Evolutionary conservation across 1,140 invertebrate genomes (phyloP), one percentile per base, ranked within the genome.

Genomic region (Panagrolaimus sp.): DNA sequence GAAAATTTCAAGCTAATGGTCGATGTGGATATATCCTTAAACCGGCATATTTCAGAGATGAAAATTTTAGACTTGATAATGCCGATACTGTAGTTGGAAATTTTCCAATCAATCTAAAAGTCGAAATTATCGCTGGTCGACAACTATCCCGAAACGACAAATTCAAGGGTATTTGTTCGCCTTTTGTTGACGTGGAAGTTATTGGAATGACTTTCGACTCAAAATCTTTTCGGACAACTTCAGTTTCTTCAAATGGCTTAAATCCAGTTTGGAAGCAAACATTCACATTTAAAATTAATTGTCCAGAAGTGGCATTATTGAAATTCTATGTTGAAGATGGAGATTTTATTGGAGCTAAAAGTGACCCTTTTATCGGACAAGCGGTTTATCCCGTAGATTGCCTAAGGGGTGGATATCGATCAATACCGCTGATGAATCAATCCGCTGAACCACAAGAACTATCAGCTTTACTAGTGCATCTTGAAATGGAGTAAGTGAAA

Each of bases 281-380:
- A 1, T 91, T 90, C 84, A 89, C 45, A 12, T 96, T 97, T 84
- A 89, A 90, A 52, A 87, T 98, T n/a, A 83, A 86, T 9, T 94
- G 92, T 87, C 92, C 94, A 0, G 88, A 93, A 63, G 88, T 96
- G 79, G 91, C 94, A 0, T 84, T 98, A 12, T 84, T 99, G 26
- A 86, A 94, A 69, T 96, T 99, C 83, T 87, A 91, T 43, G 92
- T 98, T 0, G 90, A 94, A 83, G 95, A 98, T 84, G 94, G 96
- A 84, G 96, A 98, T 84, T 92, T 96, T 86, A 98, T 98, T 86
- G 93, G 93, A 3, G 73, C 75, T 26, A 81, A 81, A 63, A 77
- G 78, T 1, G 95, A 98, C 78, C 91, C 91, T 85, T 96, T 98
- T 80, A 90, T 98, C 72, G 96, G 94, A 6, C 95, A 98, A 86